Percentiles rank a stretch among this genome's conserved stretches.
phyloP scores from a whole-genome alignment of 2,797 vertebrate species.

The Rhinella marina region DNA sequence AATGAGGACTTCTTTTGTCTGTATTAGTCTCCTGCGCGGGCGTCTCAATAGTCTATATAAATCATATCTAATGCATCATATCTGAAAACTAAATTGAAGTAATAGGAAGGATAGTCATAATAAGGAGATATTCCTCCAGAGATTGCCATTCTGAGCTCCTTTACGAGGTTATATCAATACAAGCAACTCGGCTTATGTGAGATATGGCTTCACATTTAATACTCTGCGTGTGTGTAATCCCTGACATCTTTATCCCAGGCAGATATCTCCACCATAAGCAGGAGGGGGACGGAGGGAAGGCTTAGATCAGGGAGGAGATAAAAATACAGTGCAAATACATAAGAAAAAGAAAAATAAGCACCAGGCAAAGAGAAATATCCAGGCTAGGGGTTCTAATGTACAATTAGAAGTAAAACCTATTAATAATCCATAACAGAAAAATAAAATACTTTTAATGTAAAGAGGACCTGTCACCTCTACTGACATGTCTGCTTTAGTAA shows the following conservation, averaged over 20 bases:
- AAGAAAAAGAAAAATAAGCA: neutral
- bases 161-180: constrained; percentile 14
- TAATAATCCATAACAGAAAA: neutral
- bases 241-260: constrained; percentile 44
- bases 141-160: neutral
- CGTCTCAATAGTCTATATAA: neutral
- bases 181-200: neutral
- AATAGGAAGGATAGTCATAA: neutral
- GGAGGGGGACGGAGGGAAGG: neutral
- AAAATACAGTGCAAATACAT: neutral
- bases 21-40: neutral
- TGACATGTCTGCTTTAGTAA: no score
- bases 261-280: constrained; percentile 28
- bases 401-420: neutral
- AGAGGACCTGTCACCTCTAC: no score
- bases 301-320: constrained; percentile 15
- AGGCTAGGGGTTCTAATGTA: neutral
- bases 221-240: constrained; percentile 29
- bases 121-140: neutral
- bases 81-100: neutral
- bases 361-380: neutral
- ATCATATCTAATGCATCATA: neutral
- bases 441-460: neutral
- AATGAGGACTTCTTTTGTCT: neutral
- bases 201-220: constrained; percentile 23